Evolutionary conservation across 2,113 vertebrate genomes (phyloP), one percentile per base, ranked within the genome.

Genomic region (Bambusicola thoracicus): DNA sequence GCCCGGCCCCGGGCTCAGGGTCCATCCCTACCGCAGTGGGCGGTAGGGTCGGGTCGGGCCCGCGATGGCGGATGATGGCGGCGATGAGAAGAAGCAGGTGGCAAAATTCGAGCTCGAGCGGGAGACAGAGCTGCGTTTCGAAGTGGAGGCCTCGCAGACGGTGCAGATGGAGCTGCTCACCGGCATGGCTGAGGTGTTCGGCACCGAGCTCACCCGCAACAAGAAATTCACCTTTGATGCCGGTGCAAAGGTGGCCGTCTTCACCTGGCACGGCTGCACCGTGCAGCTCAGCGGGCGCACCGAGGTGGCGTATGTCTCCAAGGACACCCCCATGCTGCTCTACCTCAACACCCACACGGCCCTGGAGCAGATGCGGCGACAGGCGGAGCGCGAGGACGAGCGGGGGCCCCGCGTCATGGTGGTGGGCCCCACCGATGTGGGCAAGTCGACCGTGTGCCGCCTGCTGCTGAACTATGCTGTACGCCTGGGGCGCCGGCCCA

Each of bases 251-350:
- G 99, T 99, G 32, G 99, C 99, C 1, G 99, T 99, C 62, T 99
- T 99, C 95, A 99, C 99, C 25, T 99, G 99, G 99, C 99, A 99
- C 44, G 99, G 99, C 87, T 99, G 99, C 94, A 98, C 98, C 14
- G 97, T 99, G 25, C 99, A 98, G 81, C 98, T 99, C 66, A 98
- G 98, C 8, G 99, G 99, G 70, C 99, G 99, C 81, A 99, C 99
- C 0, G 99, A 99, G 97, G 99, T 99, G 86, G 99, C 99, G 8
- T 99, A 99, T 34, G 87, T 99, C 46, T 99, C 99, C n/a, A 98
- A 98, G 92, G 99, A 99, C 75, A 99, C 99, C 3, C 99, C 99
- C 34, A 99, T 99, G 99, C 96, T 99, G 91, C 98, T 99, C 65
- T 99, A 99, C 88, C 98, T 99, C 40, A 99, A 99, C 97, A 99